phyloP scores from a whole-genome alignment of 2,113 vertebrate genomes.

The Pristiophorus japonicus region DNA sequence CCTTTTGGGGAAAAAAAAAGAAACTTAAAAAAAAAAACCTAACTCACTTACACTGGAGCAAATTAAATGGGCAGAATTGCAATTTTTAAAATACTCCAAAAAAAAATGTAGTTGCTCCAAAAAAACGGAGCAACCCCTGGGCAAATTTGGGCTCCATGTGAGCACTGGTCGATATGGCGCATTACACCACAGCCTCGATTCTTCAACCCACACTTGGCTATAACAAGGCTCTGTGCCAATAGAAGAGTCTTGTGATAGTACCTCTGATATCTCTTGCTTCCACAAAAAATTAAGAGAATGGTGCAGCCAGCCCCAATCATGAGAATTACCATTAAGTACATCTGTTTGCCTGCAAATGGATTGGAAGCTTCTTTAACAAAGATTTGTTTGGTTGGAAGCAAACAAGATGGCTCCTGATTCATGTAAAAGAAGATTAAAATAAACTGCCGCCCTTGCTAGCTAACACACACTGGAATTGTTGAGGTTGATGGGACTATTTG shows the following conservation, averaged over 20 bases:
- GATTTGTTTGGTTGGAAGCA: neutral
- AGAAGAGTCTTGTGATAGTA: neutral
- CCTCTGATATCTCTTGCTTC: neutral
- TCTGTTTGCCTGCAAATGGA: neutral
- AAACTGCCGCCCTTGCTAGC: neutral
- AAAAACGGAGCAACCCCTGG: no score
- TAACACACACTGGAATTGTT: neutral
- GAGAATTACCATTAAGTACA: neutral
- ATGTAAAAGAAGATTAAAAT: neutral
- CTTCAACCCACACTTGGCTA: neutral
- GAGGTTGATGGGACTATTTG: neutral
- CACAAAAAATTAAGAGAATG: neutral
- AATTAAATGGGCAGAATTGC: no score
- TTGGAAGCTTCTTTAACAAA: neutral
- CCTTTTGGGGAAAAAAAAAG: no score
- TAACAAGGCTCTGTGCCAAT: neutral
- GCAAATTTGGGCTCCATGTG: no score
- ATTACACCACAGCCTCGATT: neutral
- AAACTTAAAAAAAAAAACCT: no score
- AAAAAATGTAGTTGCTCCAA: no score
- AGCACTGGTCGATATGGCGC: neutral
- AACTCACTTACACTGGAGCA: no score
- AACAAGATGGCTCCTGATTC: neutral
- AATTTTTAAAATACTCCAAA: no score
- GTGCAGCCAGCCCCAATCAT: no score